Evolutionary conservation across 2,888 invertebrate genomes (phyloP).

Genomic region (Ophion obscuratus): DNA sequence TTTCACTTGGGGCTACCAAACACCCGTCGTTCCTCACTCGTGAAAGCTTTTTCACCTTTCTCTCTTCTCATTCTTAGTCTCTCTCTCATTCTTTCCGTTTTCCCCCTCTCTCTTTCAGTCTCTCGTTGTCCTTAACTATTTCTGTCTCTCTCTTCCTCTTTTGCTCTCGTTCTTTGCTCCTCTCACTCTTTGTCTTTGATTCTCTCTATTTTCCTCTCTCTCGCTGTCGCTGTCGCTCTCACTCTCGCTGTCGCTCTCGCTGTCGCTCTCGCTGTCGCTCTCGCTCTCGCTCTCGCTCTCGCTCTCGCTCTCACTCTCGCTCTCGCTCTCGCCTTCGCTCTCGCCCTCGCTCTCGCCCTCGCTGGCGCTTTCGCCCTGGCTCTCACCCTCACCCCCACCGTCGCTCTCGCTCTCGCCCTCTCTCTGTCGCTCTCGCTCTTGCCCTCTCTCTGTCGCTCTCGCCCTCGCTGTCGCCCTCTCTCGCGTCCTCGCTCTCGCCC

Average conservation of each 20-base stretch:
- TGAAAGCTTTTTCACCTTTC: constrained; percentile 61
- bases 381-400: too few species aligned
- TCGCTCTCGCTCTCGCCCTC: constrained; percentile 31
- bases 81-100: constrained; percentile 5
- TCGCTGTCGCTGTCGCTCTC: constrained; percentile 19
- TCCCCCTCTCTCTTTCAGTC: constrained; percentile 63
- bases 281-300: constrained; percentile 38
- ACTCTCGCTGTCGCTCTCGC: constrained; percentile 44
- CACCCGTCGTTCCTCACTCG: constrained; percentile 25
- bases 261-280: constrained; percentile 16
- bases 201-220: constrained; percentile 24
- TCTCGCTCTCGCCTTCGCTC: constrained; percentile 59
- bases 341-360: constrained; percentile 46
- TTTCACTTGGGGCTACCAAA: constrained; percentile 68
- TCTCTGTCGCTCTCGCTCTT: too few species aligned
- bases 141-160: constrained; percentile 56
- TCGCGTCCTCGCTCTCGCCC: constrained; percentile 26
- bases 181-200: constrained; percentile 27
- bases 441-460: too few species aligned
- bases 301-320: constrained; percentile 65
- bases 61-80: constrained; percentile 67
- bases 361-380: too few species aligned
- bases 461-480: too few species aligned
- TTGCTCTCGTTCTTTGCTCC: constrained; percentile 20
- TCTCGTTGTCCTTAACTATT: constrained; percentile 7